Base-by-base conservation (phyloP, 2,888 invertebrate genomes). In the Agrypnus murinus region DNA sequence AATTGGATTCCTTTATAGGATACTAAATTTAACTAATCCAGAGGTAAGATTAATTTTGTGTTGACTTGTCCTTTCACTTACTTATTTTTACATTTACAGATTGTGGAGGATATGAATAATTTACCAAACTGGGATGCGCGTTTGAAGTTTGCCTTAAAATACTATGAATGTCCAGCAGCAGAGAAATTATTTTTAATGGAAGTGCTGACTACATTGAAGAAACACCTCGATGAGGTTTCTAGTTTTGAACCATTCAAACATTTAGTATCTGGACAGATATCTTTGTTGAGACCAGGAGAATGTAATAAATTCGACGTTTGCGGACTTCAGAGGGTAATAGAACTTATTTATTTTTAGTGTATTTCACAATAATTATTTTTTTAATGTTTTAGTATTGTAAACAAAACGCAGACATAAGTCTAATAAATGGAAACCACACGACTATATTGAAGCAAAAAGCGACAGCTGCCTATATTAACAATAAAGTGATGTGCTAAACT, bases 341-440 rank as follows among this genome's bases (percentile, higher is more conserved):
- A 38, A 57, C 0, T 10, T 10, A n/a, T n/a, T n/a, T n/a, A n/a
- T n/a, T 32, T 12, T 53, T 12, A n/a, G 14, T 36, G 34, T 14
- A 25, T 50, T 10, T 50, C 3, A 50, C n/a, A 19, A 2, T 45
- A 45, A 7, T 34, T 14, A 9, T 6, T 34, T 25, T 25, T 25
- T 34, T 38, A 73, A 77, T 74, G 58, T 87, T 88, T 34, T 87
- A 90, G 86, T 85, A 88, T 40, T 91, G 91, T 1, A 88, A 88
- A 45, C 88, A 87, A 2, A 86, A 87, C 7, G 88, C 93, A 0
- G 87, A 88, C 1, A 86, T 93, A 0, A 88, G 90, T 75, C 88
- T 88, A 50, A 84, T 92, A 3, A 91, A 91, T 80, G 95, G 94
- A 8, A 92, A 93, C 81, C 95, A 95, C 78, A 81, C 89, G 0